Base-by-base conservation (phyloP, 1,140 invertebrate genomes). In the Euura saliciscinereae region DNA sequence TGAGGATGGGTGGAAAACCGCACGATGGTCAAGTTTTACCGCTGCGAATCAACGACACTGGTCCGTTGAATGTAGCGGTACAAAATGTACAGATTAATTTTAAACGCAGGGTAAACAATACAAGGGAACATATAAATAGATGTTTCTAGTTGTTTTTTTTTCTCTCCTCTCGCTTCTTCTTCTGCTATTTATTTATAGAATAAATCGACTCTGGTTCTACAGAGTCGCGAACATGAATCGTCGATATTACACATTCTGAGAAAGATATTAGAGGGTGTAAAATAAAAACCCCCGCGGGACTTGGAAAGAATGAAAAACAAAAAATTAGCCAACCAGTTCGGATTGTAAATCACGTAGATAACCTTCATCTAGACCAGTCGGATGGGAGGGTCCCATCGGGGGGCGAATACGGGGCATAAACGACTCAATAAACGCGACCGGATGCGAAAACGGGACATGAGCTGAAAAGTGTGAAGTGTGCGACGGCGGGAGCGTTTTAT, bases 1-100 rank as follows among this genome's bases (percentile, higher is more conserved):
- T 75, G 71, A 69, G 71, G 73, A 67, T 71, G 75, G 73, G 11
- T 67, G 28, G 1, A 67, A 10, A 10, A 28, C 28, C 28, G 28
- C 28, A 28, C 0, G 28, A 28, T 1, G 28, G 28, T 28, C 28
- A 28, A 28, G 28, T 28, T 28, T 28, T 28, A 28, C 28, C 28
- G 28, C 28, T 1, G 28, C 28, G 28, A 28, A 28, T 28, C 28
- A 28, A 28, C 28, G 28, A 28, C 1, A 28, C 28, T 28, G 28
- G 28, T 28, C 28, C 1, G 28, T 28, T 28, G 28, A 11, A 59
- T 59, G 51, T 6, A 59, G 51, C 51, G 13, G 3, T 11, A 59
- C 51, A 11, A n/a, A 6, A 59, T n/a, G 13, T n/a, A 59, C 28
- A 28, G 28, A 28, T 28, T 28, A 28, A 28, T 28, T 28, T 28